Evolutionary conservation across 2,888 invertebrate species (phyloP).

Genomic region (Drosophila antonietae): DNA sequence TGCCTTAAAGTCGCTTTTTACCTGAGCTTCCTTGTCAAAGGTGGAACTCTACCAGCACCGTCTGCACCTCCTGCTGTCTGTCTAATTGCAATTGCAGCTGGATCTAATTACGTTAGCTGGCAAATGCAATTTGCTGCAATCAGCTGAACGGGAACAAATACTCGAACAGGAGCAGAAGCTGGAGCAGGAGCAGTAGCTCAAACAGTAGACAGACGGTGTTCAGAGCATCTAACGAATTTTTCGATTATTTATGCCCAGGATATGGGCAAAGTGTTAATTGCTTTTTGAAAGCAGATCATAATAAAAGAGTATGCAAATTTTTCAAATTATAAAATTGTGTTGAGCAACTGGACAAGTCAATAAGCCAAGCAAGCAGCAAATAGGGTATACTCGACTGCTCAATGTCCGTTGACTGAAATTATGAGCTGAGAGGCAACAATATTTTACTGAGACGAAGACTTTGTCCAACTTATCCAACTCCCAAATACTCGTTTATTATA

Average conservation of each 20-base stretch:
- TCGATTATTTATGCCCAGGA: constrained; percentile 28
- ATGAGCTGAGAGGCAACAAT: background rate
- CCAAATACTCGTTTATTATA: background rate
- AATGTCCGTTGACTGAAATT: background rate
- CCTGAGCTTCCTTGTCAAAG: background rate
- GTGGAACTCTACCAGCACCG: background rate
- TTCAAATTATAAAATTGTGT: constrained; percentile 14
- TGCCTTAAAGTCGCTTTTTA: constrained; percentile 38
- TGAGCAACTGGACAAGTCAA: background rate
- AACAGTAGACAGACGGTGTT: constrained; percentile 19
- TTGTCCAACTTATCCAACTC: too few relatives aligned
- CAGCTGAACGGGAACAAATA: constrained; percentile 29
- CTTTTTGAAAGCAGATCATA: constrained; percentile 3
- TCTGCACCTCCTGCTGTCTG: constrained; percentile 8
- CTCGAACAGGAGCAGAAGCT: background rate
- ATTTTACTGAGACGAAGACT: background rate
- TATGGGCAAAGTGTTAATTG: constrained; percentile 47
- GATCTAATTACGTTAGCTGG: constrained; percentile 66
- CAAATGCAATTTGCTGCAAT: constrained; percentile 69
- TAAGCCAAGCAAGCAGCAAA: background rate
- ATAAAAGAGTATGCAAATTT: constrained; percentile 6
- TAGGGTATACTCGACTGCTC: background rate
- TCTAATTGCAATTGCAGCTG: constrained; percentile 68
- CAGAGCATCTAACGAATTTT: constrained; percentile 26
- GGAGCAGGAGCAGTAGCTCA: background rate